Evolutionary conservation across 2,113 vertebrate genomes (phyloP).

Genomic region (Psilopogon haemacephalus): DNA sequence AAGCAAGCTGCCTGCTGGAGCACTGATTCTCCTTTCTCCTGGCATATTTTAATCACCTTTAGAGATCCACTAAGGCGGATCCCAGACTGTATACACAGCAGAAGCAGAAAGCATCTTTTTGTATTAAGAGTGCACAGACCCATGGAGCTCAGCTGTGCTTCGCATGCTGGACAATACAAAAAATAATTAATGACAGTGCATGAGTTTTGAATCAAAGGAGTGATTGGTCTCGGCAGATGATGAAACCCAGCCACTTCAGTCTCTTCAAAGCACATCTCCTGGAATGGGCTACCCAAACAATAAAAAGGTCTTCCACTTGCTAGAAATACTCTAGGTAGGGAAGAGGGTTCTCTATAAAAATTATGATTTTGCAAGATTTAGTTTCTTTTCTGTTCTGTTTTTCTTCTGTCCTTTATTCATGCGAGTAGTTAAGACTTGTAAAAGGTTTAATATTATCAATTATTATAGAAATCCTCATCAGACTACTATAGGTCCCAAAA

Average conservation of each 20-base stretch:
- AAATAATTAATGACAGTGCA: background rate
- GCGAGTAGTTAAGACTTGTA: background rate
- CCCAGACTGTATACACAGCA: background rate
- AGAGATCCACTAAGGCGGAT: background rate
- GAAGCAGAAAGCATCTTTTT: background rate
- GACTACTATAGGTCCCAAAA: constrained; percentile 15
- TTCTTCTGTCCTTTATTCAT: background rate
- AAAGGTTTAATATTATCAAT: constrained; percentile 30
- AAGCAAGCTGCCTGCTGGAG: background rate
- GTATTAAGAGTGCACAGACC: background rate
- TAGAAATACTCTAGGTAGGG: background rate
- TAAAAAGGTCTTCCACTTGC: background rate
- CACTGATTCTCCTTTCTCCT: background rate
- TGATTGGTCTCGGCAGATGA: background rate
- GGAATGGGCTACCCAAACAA: background rate
- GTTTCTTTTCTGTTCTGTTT: background rate
- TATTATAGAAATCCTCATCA: constrained; percentile 29
- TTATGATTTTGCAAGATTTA: background rate
- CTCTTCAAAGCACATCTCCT: background rate
- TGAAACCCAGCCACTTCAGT: background rate
- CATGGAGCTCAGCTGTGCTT: background rate
- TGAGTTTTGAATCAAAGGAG: background rate
- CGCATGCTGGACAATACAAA: background rate
- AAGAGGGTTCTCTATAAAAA: background rate
- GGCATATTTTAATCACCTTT: background rate